Base-by-base conservation (phyloP, 2,113 vertebrate species). In the Petrocephalus zakoni region DNA sequence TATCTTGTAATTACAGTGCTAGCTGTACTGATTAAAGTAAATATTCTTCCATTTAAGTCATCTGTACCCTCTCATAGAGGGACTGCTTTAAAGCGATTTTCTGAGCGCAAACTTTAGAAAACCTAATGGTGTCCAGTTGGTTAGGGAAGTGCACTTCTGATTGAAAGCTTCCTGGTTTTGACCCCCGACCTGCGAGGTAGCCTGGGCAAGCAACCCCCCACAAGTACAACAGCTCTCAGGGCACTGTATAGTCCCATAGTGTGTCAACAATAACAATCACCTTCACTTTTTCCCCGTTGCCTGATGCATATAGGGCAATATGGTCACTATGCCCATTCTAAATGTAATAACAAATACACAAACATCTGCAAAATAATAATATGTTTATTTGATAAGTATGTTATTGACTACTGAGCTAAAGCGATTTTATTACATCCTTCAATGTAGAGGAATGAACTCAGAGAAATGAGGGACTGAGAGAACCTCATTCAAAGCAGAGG, bases 381-480 rank as follows among this genome's bases (percentile, higher is more conserved):
- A 55, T 87, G 61, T 46, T 46, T 19, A 64, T 90, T 90, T 92
- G 90, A 93, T 87, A 89, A 89, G 87, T 91, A 58, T 42, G 61
- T 89, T 81, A 52, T 56, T 88, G 88, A 51, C 88, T 78, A 90
- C 89, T 78, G 88, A 81, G 91, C 29, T 90, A 85, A 88, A 88
- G 89, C 91, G 75, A 89, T 88, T 91, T 90, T 72, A 92, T 91
- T 90, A 61, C 88, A 51, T 51, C 82, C 51, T 91, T 88, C 55
- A 89, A 75, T 83, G 87, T 81, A 49, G 85, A 25, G 61, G 46
- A 87, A 89, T 72, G 64, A 68, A 83, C 89, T 37, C 53, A 88
- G 87, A 42, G 42, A 88, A 90, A 81, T 81, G 61, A 89, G 6
- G 3, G 89, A 85, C 78, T 85, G 86, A 56, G 72, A 72, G 29